A percentile compares a stretch with the other conserved stretches of the same genome.
These are phyloP conservation scores for Proisotoma minuta DNA, from an alignment of 2,888 invertebrate species.

Conservation along the genomic window DNA sequence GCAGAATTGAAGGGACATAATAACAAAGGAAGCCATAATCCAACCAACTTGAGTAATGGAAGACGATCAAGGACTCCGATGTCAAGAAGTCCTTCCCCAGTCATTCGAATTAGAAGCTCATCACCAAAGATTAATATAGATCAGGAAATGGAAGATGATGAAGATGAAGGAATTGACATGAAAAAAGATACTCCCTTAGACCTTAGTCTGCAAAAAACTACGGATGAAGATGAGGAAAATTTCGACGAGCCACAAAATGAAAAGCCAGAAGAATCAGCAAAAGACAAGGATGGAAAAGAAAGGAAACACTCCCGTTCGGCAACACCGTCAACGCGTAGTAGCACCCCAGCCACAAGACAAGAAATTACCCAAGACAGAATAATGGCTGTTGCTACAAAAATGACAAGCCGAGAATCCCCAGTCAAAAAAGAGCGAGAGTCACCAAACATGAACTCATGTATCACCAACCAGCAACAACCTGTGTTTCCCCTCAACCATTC, in stretches of 20 bases:
- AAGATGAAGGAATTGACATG: conserved; percentile 44
- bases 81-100: conserved; percentile 19
- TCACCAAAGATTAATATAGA: no score
- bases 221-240: conserved; percentile 13
- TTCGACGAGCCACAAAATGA: conserved; percentile 12
- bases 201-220: conserved; percentile 35
- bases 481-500: conserved; percentile 17
- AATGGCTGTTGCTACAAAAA: background rate
- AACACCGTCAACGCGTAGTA: conserved; percentile 23
- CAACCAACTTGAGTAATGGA: conserved; percentile 30
- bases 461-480: background rate
- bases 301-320: conserved; percentile 20
- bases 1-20: conserved; percentile 15
- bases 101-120: no score
- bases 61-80: conserved; percentile 23
- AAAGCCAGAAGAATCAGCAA: background rate
- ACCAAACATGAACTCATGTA: background rate
- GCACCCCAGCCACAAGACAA: conserved; percentile 4
- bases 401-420: background rate
- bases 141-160: conserved; percentile 23
- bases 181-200: conserved; percentile 34
- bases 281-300: conserved; percentile 2
- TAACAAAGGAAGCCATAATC: conserved; percentile 53
- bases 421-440: background rate
- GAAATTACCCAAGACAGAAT: background rate